Base-by-base conservation (phyloP, 2,113 vertebrate species). In the Hiodon tergisus region DNA sequence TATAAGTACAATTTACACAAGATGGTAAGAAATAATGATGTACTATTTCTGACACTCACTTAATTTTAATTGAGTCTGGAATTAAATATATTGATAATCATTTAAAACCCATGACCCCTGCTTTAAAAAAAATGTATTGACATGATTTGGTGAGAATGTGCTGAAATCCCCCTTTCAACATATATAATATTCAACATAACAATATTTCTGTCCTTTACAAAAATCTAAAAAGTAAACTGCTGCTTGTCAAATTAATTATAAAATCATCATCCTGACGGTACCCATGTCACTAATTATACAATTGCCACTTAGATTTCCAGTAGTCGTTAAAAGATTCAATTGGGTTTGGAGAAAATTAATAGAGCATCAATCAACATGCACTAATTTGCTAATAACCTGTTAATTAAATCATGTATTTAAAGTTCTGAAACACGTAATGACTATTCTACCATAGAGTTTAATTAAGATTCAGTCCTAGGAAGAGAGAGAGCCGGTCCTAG, bases 381-480 rank as follows among this genome's bases (percentile, higher is more conserved):
- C 86, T 88, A 89, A 91, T 91, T 89, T 89, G 83, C 86, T 89
- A 88, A 89, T 90, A 88, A 87, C 75, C 48, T 87, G 88, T 87
- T 91, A 90, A 91, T 91, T 89, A 89, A 89, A 89, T 88, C 7
- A 83, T 85, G 80, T 76, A 82, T 89, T 90, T 89, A 86, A 88
- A 85, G 86, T 85, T 86, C 78, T 85, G 82, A 84, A 84, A 85
- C 84, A 76, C 83, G 87, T 87, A 85, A 88, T 76, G 83, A 78
- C 82, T 78, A 82, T 80, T 83, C 65, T 81, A 84, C n/a, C 85
- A 31, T 83, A 78, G 74, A 77, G 73, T 73, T 77, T 74, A 78
- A 73, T 79, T 80, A 47, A 73, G 51, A 63, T 72, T 16, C 50
- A 62, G 67, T 60, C 68, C 47, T 65, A 62, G 59, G 59, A 69